phyloP scores from a whole-genome alignment of 2,797 vertebrate genomes.

The Limnodromus scolopaceus region DNA sequence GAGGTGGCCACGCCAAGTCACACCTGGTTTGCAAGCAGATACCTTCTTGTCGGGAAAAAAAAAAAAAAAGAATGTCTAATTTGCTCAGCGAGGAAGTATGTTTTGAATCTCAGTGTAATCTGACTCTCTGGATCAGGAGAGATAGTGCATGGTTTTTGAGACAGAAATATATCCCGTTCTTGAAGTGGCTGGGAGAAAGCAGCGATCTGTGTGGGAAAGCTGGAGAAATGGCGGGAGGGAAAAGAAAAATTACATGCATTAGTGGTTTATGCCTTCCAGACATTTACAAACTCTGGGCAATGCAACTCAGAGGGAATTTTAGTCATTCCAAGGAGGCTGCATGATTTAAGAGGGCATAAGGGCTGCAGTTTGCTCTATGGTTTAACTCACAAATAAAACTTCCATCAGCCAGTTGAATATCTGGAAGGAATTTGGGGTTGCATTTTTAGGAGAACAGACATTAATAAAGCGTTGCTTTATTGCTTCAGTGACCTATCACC shows the following conservation, averaged over 20 bases:
- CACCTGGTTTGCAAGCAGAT: not conserved
- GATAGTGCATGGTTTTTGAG: not conserved
- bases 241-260: slow-evolving; percentile 55
- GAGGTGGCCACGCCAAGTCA: not conserved
- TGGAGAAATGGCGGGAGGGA: not conserved
- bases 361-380: slow-evolving; percentile 21
- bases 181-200: slow-evolving; percentile 35
- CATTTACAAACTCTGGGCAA: slow-evolving; percentile 49
- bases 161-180: not conserved
- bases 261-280: slow-evolving; percentile 60
- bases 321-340: slow-evolving; percentile 4
- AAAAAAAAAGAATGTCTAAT: not conserved
- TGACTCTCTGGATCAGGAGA: slow-evolving; percentile 12
- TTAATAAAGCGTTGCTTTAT: slow-evolving; percentile 34
- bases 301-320: slow-evolving; percentile 39
- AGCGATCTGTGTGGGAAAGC: slow-evolving; percentile 59
- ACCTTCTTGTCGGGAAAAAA: not conserved
- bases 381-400: slow-evolving; percentile 64
- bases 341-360: slow-evolving; percentile 50
- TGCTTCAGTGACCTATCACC: slow-evolving; percentile 36
- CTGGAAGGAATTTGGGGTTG: slow-evolving; percentile 59
- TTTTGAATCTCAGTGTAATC: slow-evolving; percentile 26
- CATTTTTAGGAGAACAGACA: slow-evolving; percentile 22
- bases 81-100: not conserved
- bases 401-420: not conserved